phyloP scores from a whole-genome alignment of 2,113 vertebrate genomes.

The Bubo bubo region DNA sequence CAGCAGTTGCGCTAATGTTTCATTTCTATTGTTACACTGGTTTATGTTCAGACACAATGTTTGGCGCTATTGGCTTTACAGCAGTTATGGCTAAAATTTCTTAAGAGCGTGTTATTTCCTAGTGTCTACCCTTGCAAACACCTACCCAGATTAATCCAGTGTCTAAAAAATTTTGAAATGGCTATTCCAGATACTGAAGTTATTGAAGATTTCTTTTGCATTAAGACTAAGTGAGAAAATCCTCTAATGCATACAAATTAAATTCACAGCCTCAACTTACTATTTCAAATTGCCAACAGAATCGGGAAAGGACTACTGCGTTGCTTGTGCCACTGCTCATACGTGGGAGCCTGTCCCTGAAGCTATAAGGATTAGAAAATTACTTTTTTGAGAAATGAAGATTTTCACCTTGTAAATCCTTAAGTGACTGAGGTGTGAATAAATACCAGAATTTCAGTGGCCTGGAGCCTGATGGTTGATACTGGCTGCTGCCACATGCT shows the following conservation, averaged over 20 bases:
- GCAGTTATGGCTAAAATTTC: neutral
- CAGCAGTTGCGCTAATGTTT: neutral
- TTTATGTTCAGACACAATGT: neutral
- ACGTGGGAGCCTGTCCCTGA: neutral
- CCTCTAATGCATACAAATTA: neutral
- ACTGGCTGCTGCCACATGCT: neutral
- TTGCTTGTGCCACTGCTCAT: neutral
- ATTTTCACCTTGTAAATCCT: neutral
- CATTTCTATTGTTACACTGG: neutral
- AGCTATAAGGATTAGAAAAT: neutral
- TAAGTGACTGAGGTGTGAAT: neutral
- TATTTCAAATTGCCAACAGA: neutral
- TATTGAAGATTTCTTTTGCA: neutral
- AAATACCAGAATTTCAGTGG: neutral
- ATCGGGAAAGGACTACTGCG: accelerated
- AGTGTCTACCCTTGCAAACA: neutral
- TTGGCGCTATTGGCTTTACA: neutral
- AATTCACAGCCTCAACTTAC: neutral
- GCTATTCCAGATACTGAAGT: neutral
- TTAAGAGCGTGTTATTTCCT: neutral
- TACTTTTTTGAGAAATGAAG: neutral
- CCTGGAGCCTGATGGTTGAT: neutral
- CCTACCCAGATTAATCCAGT: neutral
- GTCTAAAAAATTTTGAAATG: neutral
- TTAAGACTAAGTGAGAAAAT: neutral